phyloP scores from a whole-genome alignment of 2,888 invertebrate genomes.

The Brenthis daphne region DNA sequence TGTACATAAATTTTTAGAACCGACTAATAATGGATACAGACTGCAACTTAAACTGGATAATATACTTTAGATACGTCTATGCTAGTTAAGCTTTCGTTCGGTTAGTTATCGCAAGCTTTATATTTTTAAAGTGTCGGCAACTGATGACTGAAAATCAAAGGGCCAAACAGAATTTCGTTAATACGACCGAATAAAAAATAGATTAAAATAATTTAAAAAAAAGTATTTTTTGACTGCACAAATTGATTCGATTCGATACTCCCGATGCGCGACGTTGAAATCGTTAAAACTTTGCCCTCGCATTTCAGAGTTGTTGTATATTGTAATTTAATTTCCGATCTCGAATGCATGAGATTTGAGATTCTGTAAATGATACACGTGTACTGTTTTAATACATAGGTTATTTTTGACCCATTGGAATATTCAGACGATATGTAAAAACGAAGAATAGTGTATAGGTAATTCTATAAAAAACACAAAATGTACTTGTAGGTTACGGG shows the following conservation, averaged over 20 bases:
- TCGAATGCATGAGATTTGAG: slow-evolving; percentile 54
- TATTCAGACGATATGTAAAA: slow-evolving; percentile 73
- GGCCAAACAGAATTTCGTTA: slow-evolving; percentile 71
- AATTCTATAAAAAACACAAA: slow-evolving; percentile 76
- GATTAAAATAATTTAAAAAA: slow-evolving; percentile 38
- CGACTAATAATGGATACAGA: slow-evolving; percentile 77
- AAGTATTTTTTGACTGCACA: slow-evolving; percentile 69
- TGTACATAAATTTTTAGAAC: slow-evolving; percentile 78
- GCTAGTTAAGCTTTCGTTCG: slow-evolving; percentile 78
- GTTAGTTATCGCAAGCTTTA: slow-evolving; percentile 77
- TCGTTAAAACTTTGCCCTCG: slow-evolving; percentile 69
- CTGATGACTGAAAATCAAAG: slow-evolving; percentile 77
- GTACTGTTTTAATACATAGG: slow-evolving; percentile 56
- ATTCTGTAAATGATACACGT: slow-evolving; percentile 46
- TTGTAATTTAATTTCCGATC: slow-evolving; percentile 58
- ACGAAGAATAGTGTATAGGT: slow-evolving; percentile 75
- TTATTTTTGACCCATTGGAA: slow-evolving; percentile 72
- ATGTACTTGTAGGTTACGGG: slow-evolving; percentile 80
- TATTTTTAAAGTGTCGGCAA: slow-evolving; percentile 66
- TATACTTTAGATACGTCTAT: slow-evolving; percentile 79
- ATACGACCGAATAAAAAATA: slow-evolving; percentile 45
- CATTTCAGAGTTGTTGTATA: slow-evolving; percentile 72
- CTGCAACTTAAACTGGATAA: slow-evolving; percentile 75
- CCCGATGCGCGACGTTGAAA: slow-evolving; percentile 41
- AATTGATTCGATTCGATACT: slow-evolving; percentile 59